Evolutionary conservation across 2,113 vertebrate species (phyloP).

Genomic region (Microtus ochrogaster): DNA sequence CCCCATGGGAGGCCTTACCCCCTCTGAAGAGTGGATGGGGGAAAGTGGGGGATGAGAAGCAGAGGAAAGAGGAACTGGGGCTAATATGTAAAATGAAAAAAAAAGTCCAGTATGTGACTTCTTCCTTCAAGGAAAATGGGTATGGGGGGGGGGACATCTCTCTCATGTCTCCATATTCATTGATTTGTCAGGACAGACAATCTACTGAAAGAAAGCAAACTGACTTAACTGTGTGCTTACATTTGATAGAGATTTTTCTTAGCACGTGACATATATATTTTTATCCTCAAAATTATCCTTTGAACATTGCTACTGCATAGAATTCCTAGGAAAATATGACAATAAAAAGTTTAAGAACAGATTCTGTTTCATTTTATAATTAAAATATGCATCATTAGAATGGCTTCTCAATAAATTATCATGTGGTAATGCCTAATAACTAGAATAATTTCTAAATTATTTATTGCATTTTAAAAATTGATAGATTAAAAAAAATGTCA

Average conservation of each 20-base stretch:
- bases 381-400: not conserved
- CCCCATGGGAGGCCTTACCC: no score
- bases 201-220: not conserved
- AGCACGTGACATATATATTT: not conserved
- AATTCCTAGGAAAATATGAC: not conserved
- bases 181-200: not conserved
- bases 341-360: not conserved
- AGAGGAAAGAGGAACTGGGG: no score
- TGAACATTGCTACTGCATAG: not conserved
- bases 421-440: not conserved
- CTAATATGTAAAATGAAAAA: no score
- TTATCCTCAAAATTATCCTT: not conserved
- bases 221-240: not conserved
- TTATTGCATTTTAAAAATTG: not conserved
- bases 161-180: not conserved
- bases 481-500: not conserved
- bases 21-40: no score
- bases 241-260: not conserved
- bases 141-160: not conserved
- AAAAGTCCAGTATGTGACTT: not conserved
- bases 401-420: not conserved
- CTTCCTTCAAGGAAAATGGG: fast-evolving
- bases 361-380: not conserved
- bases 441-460: not conserved
- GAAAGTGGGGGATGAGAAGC: no score